A percentile compares a stretch with the other conserved stretches of the same genome.
Evolutionary conservation across 2,797 vertebrate species (phyloP).

Genomic region (Alca torda): DNA sequence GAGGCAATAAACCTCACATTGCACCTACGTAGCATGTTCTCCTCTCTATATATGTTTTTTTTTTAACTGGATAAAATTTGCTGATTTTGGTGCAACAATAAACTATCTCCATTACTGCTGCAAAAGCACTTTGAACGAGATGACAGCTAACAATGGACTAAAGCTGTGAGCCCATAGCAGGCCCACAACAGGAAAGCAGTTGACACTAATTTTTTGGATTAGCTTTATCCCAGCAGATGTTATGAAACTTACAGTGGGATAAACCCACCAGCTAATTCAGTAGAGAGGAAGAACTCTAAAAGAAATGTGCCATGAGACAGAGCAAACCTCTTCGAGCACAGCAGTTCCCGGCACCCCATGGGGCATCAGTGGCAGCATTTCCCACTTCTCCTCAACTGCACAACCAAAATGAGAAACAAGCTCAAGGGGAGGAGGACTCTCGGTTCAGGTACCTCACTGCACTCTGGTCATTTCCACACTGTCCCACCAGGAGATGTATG

Average conservation of each 20-base stretch:
- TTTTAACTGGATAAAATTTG: not conserved
- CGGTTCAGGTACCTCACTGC: not conserved
- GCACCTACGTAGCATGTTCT: not conserved
- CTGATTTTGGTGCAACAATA: not conserved
- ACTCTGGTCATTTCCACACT: not conserved
- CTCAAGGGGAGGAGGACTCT: not conserved
- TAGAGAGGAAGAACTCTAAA: not conserved
- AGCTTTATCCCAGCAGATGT: not conserved
- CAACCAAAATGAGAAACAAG: not conserved
- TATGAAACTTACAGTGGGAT: not conserved
- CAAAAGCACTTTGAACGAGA: not conserved
- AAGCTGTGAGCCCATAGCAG: not conserved
- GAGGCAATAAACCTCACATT: not conserved
- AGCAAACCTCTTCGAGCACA: not conserved
- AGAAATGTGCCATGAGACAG: not conserved
- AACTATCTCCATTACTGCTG: not conserved
- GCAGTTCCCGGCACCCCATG: not conserved
- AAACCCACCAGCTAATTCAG: not conserved
- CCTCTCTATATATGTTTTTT: fast-evolving
- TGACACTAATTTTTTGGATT: not conserved
- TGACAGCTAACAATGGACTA: not conserved
- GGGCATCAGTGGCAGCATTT: not conserved
- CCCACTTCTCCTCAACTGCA: not conserved
- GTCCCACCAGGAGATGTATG: not conserved
- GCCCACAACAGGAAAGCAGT: not conserved